Evolutionary conservation across 2,113 vertebrate species (phyloP), one percentile per base, ranked within the genome.

Genomic region (Pedetes capensis): DNA sequence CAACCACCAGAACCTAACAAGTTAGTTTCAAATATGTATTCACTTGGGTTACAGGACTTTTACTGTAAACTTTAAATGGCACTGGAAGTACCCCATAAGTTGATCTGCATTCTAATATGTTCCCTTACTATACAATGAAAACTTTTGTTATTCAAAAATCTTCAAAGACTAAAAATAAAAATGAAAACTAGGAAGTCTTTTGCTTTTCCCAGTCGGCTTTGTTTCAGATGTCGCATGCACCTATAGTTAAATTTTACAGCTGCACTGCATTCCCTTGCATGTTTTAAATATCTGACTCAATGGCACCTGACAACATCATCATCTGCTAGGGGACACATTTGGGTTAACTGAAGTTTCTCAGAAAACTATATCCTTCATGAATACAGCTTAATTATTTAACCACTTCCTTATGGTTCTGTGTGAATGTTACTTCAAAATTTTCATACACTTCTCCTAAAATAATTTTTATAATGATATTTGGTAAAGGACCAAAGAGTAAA

Each of bases 401-500:
- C 29, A 86, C 68, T 61, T 93, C n/a, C 47, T 79, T 39, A 53
- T 12, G 82, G 8, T n/a, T n/a, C n/a, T n/a, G n/a, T n/a, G 12
- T 90, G 25, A 75, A 72, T 49, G 4, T 63, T 84, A 76, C 11
- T 92, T 42, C 39, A 75, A 63, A 88, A 80, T 55, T 79, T 90
- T 32, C 69, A 69, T 61, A 42, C 47, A 79, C 66, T 57, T 89
- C 71, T 49, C 66, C 13, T 51, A 23, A 32, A 92, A 79, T 72
- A 87, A 76, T 61, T 80, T 85, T 86, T 44, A 66, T 91, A 27
- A 47, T 84, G n/a, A n/a, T n/a, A n/a, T n/a, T 88, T 55, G 72
- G 1, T 37, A 22, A 94, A 72, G n/a, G 20, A 29, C n/a, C 51
- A 89, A 34, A 57, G 0, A 42, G 42, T 22, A 47, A 87, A 66